These are phyloP conservation scores for Amphipoea oculea DNA, from an alignment of 2,888 invertebrate species.

Conservation along the genomic window DNA sequence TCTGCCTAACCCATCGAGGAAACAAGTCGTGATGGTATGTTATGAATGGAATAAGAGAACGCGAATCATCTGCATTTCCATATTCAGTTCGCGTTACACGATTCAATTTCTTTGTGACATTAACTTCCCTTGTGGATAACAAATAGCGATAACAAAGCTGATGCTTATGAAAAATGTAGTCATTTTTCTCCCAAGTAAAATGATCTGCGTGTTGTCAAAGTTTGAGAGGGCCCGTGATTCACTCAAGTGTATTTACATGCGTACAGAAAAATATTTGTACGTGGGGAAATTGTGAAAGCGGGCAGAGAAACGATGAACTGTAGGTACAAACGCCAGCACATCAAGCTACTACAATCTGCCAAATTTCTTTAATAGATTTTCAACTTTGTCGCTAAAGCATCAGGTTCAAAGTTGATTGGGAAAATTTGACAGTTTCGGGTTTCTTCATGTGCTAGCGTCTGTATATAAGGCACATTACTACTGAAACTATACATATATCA, in stretches of 20 bases:
- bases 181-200: constrained; percentile 81
- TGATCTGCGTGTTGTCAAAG: constrained; percentile 80
- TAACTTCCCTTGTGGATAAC: constrained; percentile 57
- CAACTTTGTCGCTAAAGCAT: too few relatives aligned
- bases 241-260: constrained; percentile 79
- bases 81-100: constrained; percentile 68
- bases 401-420: too few relatives aligned
- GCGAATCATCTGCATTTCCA: constrained; percentile 39
- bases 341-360: too few relatives aligned
- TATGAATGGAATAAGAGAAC: constrained; percentile 2
- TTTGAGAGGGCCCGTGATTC: constrained; percentile 78
- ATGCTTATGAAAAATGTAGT: constrained; percentile 75
- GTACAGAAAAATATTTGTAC: constrained; percentile 74
- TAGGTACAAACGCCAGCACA: neutral
- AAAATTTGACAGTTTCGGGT: too few relatives aligned
- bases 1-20: neutral
- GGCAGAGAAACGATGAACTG: constrained; percentile 68
- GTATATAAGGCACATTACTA: constrained; percentile 33
- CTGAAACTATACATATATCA: constrained; percentile 16
- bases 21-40: neutral
- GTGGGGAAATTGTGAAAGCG: constrained; percentile 69
- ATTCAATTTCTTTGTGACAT: constrained; percentile 74
- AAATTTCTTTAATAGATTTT: too few relatives aligned
- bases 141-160: constrained; percentile 73
- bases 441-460: too few relatives aligned